Evolutionary conservation across 1,140 invertebrate species (phyloP).

Genomic region (Bombus cullumanus): DNA sequence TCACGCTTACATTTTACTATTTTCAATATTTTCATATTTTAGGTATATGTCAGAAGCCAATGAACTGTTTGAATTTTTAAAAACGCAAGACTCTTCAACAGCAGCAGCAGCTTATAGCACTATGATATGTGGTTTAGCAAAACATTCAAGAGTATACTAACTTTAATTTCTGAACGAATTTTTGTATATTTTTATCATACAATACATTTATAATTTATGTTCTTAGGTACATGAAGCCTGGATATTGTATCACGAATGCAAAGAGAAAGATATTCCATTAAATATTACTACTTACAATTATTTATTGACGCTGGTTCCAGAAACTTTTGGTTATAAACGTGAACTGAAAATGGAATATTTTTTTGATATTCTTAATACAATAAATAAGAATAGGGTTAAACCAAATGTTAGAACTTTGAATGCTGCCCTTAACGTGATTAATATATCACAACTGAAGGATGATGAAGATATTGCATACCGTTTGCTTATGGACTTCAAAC

Average conservation of each 20-base stretch:
- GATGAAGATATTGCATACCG: constrained; percentile 75
- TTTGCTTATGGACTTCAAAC: constrained; percentile 88
- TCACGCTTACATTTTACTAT: not conserved
- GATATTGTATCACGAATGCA: constrained; percentile 87
- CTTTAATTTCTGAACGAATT: constrained; percentile 21
- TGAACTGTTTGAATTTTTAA: constrained; percentile 75
- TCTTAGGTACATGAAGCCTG: constrained; percentile 85
- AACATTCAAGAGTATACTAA: constrained; percentile 79
- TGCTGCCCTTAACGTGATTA: constrained; percentile 82
- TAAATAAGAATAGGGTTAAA: constrained; percentile 83
- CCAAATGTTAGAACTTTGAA: constrained; percentile 92
- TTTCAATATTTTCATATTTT: constrained; percentile 35
- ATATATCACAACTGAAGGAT: not conserved
- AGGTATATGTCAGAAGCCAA: constrained; percentile 59
- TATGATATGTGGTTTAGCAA: constrained; percentile 84
- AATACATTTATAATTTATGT: not conserved
- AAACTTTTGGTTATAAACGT: constrained; percentile 84
- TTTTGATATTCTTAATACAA: constrained; percentile 84
- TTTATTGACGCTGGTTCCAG: constrained; percentile 85
- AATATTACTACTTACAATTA: constrained; percentile 88
- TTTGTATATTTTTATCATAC: not conserved
- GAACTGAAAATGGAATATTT: constrained; percentile 76
- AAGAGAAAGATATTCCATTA: constrained; percentile 85
- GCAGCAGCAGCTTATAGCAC: constrained; percentile 81
- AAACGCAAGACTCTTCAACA: constrained; percentile 77